Conservation (phyloP, 2,888 invertebrate genomes). For the Philhelius pedissequus region DNA sequence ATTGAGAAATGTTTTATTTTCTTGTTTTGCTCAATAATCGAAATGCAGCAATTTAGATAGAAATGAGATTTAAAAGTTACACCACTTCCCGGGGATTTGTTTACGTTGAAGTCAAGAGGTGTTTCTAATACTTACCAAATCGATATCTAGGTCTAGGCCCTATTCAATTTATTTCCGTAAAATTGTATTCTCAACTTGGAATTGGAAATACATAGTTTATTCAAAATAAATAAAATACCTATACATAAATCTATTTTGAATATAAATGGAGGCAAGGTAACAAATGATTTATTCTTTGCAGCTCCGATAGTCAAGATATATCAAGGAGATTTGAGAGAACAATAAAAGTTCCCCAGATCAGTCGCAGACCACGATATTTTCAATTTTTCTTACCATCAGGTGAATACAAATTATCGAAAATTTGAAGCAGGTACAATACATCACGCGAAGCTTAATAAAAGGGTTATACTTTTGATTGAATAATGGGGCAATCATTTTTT, state of each 20-base stretch:
- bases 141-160: conserved; percentile 57
- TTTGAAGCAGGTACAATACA: neutral
- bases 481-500: neutral
- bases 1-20: conserved; percentile 37
- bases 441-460: neutral
- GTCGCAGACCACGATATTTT: conserved; percentile 19
- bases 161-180: conserved; percentile 1
- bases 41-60: conserved; percentile 8
- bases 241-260: neutral
- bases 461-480: neutral
- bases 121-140: neutral
- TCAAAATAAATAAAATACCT: conserved; percentile 4
- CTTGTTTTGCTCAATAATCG: conserved; percentile 26
- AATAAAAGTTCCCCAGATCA: conserved; percentile 38
- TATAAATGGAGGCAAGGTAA: no score
- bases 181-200: neutral
- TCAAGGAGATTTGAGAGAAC: conserved; percentile 13
- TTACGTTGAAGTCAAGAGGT: conserved; percentile 43
- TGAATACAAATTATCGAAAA: conserved; percentile 35
- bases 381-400: neutral
- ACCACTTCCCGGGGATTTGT: conserved; percentile 13
- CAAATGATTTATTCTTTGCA: conserved; percentile 10
- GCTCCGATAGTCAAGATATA: neutral
- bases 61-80: neutral
- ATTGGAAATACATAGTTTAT: conserved; percentile 3